Evolutionary conservation across 2,113 vertebrate species (phyloP), one percentile per base, ranked within the genome.

Genomic region (Apistogramma diplotaenia): DNA sequence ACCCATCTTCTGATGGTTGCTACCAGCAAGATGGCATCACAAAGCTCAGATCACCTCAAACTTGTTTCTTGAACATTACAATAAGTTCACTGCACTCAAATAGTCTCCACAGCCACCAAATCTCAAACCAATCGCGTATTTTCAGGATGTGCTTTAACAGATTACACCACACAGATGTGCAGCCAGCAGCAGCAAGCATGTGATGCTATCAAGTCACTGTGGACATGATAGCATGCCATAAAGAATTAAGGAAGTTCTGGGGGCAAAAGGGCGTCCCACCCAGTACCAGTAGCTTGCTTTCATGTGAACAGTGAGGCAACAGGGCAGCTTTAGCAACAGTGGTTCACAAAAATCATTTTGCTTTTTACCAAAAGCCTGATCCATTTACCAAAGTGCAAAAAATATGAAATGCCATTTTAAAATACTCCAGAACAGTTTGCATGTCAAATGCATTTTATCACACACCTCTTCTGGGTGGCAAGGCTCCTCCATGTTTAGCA

Each of bases 401-500:
- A 53, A 8, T 53, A n/a, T n/a, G 8, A 8, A n/a, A 53, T 53
- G 51, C 19, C 10, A 4, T 46, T 61, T 76, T 35, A 0, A 15
- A 53, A 46, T 10, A 25, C 40, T 5, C 3, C 19, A 43, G 18
- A 33, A 62, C 23, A 71, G 31, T 21, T 49, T 6, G 49, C 5
- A 13, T 23, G 10, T 40, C 6, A 74, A 49, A 46, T 21, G 6
- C 19, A 13, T n/a, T 40, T 23, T 61, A 56, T 11, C 60, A 23
- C 87, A 29, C 89, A 99, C 98, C 93, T 99, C 97, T 16, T 96
- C 95, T 16, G 95, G 92, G 85, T 91, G 95, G 53, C 94, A 93
- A 58, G 96, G 95, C 43, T 93, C 94, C 75, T 97, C 94, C 81
- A 96, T 96, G 75, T 96, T 93, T 1, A 99, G 92, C 3, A 99